Evolutionary conservation across 2,888 invertebrate genomes (phyloP), one percentile per base, ranked within the genome.

Genomic region (Diaperis boleti): DNA sequence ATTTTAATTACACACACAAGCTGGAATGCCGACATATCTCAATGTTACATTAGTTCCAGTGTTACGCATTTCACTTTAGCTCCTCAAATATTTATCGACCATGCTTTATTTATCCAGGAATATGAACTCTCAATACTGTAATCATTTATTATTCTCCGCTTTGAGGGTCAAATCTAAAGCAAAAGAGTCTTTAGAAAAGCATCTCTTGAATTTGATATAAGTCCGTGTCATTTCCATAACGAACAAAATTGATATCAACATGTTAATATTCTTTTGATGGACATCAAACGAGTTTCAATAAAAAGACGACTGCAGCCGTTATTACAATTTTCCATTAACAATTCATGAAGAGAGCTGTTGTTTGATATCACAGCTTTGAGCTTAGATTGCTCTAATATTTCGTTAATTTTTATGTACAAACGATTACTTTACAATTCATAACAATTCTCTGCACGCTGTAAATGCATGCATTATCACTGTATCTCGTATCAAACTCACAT

Each of bases 281-380:
- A 52, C 37, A 52, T 52, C 52, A 52, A 52, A 52, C 52, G 39
- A 49, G 37, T 13, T 20, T 18, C 26, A 52, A 37, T 35, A 52
- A 52, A 52, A 52, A 52, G 52, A 52, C 39, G 20, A 20, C 13
- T 10, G 6, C 41, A 42, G 17, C 5, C 10, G 20, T 2, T 18
- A 45, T 20, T 45, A 17, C 13, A 26, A n/a, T 31, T 7, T 26
- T 13, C n/a, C 15, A 52, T 52, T 39, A 37, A 52, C 35, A 52
- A 52, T 52, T 37, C 52, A 52, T 52, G 39, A 18, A 8, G 22
- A 22, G 22, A 20, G 18, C 20, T 33, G 37, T 52, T 39, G 39
- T 37, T 39, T 37, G 18, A 52, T 35, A 10, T 33, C 18, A 52
- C 20, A 37, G 52, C 52, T 52, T 54, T 42, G 35, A 33, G 49